phyloP scores from a whole-genome alignment of 2,888 invertebrate species.

The Plebejus melissa region DNA sequence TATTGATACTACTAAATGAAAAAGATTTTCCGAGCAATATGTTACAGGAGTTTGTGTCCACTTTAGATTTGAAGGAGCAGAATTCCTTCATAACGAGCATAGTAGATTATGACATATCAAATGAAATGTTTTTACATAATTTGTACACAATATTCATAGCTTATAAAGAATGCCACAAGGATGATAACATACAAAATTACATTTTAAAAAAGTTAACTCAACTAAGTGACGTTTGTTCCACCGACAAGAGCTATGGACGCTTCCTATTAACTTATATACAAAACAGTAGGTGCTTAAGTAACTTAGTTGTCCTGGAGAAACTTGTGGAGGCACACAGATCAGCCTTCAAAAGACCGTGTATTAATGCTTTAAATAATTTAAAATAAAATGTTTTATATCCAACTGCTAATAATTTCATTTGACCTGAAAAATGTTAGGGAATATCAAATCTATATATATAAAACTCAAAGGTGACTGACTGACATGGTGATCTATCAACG shows the following conservation, averaged over 20 bases:
- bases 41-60: slow-evolving; percentile 49
- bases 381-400: slow-evolving; percentile 22
- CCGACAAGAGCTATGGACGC: slow-evolving; percentile 54
- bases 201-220: slow-evolving; percentile 43
- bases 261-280: slow-evolving; percentile 53
- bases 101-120: slow-evolving; percentile 41
- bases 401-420: background rate
- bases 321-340: slow-evolving; percentile 52
- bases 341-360: slow-evolving; percentile 55
- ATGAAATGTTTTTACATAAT: slow-evolving; percentile 48
- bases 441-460: background rate
- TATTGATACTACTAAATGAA: slow-evolving; percentile 48
- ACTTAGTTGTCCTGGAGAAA: slow-evolving; percentile 41
- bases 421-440: background rate
- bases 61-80: slow-evolving; percentile 40
- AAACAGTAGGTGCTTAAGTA: slow-evolving; percentile 39
- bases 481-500: too few species aligned
- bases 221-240: slow-evolving; percentile 39
- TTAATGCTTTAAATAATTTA: slow-evolving; percentile 45
- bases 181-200: slow-evolving; percentile 45
- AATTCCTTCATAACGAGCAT: slow-evolving; percentile 44
- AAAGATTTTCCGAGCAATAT: slow-evolving; percentile 44
- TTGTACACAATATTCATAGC: slow-evolving; percentile 48
- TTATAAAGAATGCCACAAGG: slow-evolving; percentile 52
- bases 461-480: too few species aligned